Conservation (phyloP, 2,888 invertebrate species). For the Gari tellinella region DNA sequence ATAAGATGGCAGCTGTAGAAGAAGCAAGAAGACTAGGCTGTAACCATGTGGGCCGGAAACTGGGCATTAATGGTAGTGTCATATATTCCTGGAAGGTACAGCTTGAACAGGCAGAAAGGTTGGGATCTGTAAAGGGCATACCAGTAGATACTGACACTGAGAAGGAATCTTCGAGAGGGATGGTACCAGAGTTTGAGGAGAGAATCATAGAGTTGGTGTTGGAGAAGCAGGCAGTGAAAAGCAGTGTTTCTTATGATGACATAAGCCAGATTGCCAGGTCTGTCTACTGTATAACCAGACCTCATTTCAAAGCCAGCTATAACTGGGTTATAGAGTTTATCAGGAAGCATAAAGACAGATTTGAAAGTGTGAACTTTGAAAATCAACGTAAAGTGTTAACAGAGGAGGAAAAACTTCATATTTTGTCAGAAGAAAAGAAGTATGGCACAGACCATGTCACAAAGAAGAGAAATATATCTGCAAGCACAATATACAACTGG, state of each 20-base stretch:
- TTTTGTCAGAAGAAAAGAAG: slow-evolving; percentile 56
- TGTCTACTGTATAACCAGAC: slow-evolving; percentile 53
- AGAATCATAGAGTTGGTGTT: slow-evolving; percentile 41
- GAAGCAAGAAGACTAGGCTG: slow-evolving; percentile 56
- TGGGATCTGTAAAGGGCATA: slow-evolving; percentile 4
- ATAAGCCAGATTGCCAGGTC: slow-evolving; percentile 39
- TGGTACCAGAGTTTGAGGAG: slow-evolving; percentile 55
- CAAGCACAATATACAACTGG: slow-evolving; percentile 51
- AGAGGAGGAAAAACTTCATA: slow-evolving; percentile 48
- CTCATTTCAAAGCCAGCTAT: slow-evolving; percentile 56
- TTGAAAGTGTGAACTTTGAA: slow-evolving; percentile 44
- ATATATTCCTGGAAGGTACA: slow-evolving; percentile 57
- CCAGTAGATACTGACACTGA: slow-evolving; percentile 7
- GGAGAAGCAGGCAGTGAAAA: slow-evolving; percentile 42
- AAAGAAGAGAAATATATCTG: slow-evolving; percentile 55
- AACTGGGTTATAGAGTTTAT: slow-evolving; percentile 59
- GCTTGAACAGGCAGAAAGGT: slow-evolving; percentile 48
- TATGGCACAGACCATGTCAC: slow-evolving; percentile 57
- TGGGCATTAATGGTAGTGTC: slow-evolving; percentile 55
- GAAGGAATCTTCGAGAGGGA: slow-evolving; percentile 33
- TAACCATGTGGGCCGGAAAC: slow-evolving; percentile 54
- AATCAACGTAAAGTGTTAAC: slow-evolving; percentile 43
- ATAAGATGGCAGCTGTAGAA: slow-evolving; percentile 54
- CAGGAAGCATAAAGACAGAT: slow-evolving; percentile 36
- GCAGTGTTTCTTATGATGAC: slow-evolving; percentile 57